Percentiles rank a stretch among this genome's conserved stretches.
These are phyloP conservation scores for Petrocephalus microphthalmus DNA, from an alignment of 2,113 vertebrate genomes.

Conservation along the genomic window DNA sequence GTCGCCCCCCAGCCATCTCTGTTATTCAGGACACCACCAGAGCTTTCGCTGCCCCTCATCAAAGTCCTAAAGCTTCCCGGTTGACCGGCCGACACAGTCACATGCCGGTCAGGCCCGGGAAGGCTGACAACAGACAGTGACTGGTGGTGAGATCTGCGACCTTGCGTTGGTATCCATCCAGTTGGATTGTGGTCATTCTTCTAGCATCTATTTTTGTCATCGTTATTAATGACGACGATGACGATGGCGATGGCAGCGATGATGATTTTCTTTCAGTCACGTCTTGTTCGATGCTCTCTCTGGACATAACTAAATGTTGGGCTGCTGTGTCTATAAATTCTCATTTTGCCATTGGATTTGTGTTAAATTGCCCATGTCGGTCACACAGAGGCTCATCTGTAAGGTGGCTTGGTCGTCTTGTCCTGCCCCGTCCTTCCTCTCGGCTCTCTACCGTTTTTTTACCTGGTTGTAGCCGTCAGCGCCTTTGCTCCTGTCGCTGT, in stretches of 20 bases:
- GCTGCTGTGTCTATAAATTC: background rate
- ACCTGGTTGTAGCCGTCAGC: background rate
- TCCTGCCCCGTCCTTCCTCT: background rate
- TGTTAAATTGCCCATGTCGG: background rate
- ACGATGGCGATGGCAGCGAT: background rate
- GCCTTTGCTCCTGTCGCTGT: background rate
- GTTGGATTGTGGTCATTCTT: background rate
- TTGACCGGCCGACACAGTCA: background rate
- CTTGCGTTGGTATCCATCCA: background rate
- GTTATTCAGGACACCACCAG: background rate
- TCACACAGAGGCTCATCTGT: background rate
- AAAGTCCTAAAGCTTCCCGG: background rate
- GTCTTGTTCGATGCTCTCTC: background rate
- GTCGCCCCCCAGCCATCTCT: background rate
- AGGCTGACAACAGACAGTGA: too few relatives aligned
- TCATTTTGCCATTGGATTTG: background rate
- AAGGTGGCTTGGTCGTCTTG: background rate
- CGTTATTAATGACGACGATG: background rate
- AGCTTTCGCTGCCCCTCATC: background rate
- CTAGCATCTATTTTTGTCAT: background rate
- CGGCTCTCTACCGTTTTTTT: background rate
- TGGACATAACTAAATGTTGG: background rate
- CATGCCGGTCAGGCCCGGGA: background rate
- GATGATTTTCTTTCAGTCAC: background rate
- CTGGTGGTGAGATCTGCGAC: background rate